Percentiles rank a stretch among this genome's conserved stretches.
Evolutionary conservation across 2,888 invertebrate species (phyloP).

Genomic region (Scaptomyza reducta): DNA sequence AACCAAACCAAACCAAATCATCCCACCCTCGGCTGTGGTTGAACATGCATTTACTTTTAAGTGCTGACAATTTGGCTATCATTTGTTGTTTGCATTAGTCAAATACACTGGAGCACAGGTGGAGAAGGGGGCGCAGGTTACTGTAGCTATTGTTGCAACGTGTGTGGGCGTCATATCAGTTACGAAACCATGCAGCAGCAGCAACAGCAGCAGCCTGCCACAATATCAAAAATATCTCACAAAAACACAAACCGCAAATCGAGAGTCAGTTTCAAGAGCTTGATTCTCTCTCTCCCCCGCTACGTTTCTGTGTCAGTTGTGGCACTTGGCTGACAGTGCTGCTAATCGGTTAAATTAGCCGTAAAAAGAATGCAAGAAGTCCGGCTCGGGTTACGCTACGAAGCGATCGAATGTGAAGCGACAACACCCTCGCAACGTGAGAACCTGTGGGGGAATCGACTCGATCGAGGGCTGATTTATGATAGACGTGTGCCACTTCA

Average conservation of each 20-base stretch:
- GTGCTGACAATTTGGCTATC: conserved; percentile 38
- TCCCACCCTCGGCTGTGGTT: conserved; percentile 17
- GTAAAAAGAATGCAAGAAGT: conserved; percentile 71
- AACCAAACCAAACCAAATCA: conserved; percentile 5
- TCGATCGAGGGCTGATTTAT: conserved; percentile 57
- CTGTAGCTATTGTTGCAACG: conserved; percentile 37
- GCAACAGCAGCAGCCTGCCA: conserved; percentile 15
- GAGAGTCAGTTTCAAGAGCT: conserved; percentile 48
- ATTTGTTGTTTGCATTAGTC: conserved; percentile 54
- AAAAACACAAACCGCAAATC: conserved; percentile 43
- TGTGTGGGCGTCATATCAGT: conserved; percentile 75
- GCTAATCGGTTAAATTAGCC: conserved; percentile 81
- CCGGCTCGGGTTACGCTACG: conserved; percentile 58
- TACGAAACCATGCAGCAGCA: conserved; percentile 53
- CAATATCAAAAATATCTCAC: conserved; percentile 10
- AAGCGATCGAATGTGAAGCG: conserved; percentile 19
- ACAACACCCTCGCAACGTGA: conserved; percentile 74
- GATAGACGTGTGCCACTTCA: conserved; percentile 75
- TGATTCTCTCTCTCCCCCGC: neutral
- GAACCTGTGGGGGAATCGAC: conserved; percentile 35
- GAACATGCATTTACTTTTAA: conserved; percentile 46
- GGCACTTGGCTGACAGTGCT: conserved; percentile 41
- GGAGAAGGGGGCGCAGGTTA: neutral
- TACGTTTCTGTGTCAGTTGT: neutral
- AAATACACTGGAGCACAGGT: conserved; percentile 11